Percentiles rank a stretch among this genome's conserved stretches.
Conservation (phyloP, 2,113 vertebrate species). For the Atractosteus spatula region DNA sequence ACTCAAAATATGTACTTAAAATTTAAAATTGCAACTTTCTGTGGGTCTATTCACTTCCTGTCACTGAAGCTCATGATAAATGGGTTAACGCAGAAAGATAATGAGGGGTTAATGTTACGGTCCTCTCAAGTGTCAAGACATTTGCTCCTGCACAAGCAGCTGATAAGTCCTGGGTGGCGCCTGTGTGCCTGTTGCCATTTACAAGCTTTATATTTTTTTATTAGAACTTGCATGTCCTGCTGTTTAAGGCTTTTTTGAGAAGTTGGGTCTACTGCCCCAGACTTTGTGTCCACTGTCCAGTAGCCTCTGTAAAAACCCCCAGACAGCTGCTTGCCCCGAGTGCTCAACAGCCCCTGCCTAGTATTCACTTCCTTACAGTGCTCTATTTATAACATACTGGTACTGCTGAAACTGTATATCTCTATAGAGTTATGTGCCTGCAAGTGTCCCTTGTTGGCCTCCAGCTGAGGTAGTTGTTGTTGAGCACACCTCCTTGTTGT, state of each 20-base stretch:
- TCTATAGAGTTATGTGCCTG: slow-evolving; percentile 8
- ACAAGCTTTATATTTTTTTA: slow-evolving; percentile 5
- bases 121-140: slow-evolving; percentile 37
- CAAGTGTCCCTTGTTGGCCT: slow-evolving; percentile 14
- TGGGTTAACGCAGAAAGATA: slow-evolving; percentile 1
- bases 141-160: slow-evolving; percentile 44
- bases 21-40: no score
- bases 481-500: slow-evolving; percentile 45
- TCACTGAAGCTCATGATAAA: neutral
- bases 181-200: neutral
- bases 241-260: neutral
- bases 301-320: neutral
- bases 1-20: no score
- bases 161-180: slow-evolving; percentile 27
- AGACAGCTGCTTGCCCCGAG: slow-evolving; percentile 32
- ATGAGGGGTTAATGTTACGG: slow-evolving; percentile 24
- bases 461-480: slow-evolving; percentile 52
- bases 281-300: slow-evolving; percentile 8
- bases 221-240: slow-evolving; percentile 13
- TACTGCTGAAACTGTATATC: slow-evolving; percentile 21
- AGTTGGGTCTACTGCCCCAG: slow-evolving; percentile 12
- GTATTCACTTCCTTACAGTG: slow-evolving; percentile 26
- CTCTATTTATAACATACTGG: slow-evolving; percentile 37
- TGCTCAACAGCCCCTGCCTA: slow-evolving; percentile 17
- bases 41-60: neutral